phyloP scores from a whole-genome alignment of 2,113 vertebrate genomes.

The Nothoprocta perdicaria region DNA sequence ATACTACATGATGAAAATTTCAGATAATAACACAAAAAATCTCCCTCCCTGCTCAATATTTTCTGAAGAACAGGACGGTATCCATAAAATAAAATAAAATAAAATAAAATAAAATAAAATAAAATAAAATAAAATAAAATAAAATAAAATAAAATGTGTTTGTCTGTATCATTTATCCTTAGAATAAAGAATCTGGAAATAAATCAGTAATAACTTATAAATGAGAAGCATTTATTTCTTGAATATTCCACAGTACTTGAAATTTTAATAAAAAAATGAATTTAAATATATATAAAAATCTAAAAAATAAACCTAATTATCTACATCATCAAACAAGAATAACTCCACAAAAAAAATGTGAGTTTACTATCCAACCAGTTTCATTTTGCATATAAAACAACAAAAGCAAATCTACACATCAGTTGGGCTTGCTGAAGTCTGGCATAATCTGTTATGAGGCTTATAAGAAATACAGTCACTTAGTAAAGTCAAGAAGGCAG shows the following conservation, averaged over 20 bases:
- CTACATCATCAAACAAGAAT: neutral
- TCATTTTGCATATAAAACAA: neutral
- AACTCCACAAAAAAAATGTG: neutral
- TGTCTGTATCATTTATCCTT: neutral
- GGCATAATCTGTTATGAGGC: neutral
- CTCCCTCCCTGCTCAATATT: accelerated
- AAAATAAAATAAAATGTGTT: neutral
- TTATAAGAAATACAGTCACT: neutral
- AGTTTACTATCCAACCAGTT: no score
- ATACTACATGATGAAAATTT: neutral
- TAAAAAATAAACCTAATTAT: neutral
- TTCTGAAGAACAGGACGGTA: accelerated
- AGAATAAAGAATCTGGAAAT: neutral
- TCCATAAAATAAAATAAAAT: neutral
- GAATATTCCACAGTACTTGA: neutral
- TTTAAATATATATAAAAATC: neutral
- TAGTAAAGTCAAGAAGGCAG: neutral
- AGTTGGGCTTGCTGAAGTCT: neutral
- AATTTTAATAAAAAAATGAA: neutral
- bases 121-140: no score
- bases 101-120: no score
- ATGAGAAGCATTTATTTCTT: neutral
- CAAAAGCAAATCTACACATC: neutral
- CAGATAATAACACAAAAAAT: neutral
- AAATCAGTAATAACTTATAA: neutral